Base-by-base conservation (phyloP, 2,113 vertebrate species). In the Orcinus orca region DNA sequence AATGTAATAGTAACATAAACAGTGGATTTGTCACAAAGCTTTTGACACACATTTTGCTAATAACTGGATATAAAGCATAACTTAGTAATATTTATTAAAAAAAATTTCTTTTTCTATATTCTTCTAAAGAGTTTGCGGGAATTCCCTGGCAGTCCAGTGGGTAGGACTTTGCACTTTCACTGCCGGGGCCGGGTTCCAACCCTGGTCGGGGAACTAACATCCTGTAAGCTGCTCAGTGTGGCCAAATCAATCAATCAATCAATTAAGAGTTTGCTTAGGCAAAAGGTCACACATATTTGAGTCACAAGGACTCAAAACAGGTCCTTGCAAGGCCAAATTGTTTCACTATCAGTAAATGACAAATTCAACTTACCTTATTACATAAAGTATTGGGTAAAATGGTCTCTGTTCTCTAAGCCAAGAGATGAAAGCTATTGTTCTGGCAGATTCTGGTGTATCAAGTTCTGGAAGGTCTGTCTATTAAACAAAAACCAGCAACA, bases 401-500 rank as follows among this genome's bases (percentile, higher is more conserved):
- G 99, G 99, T 97, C 99, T 99, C 98, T 99, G 99, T 80, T 99
- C 99, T 98, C 99, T 99, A 97, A 99, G 99, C 99, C 99, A 99
- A 38, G 99, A 98, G 96, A 99, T 95, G 81, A 99, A 99, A 94
- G 99, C 98, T 98, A 98, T 93, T 95, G 98, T 99, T 98, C 99
- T 99, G 93, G 99, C 98, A 13, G 99, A 99, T 98, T 99, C 99
- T 60, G 99, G 98, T 0, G 99, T 99, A 98, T 99, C 99, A 97
- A 99, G 98, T 98, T 99, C 99, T 41, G 99, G 99, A 84, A 99
- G 99, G 67, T 99, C 97, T 25, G 98, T 99, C 99, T 99, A 88
- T 97, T 73, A 96, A 77, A 96, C 41, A 97, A 97, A 97, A 53
- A 63, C 13, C 65, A 96, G 65, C 14, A 92, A 97, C 74, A 95